Evolutionary conservation across 2,113 vertebrate species (phyloP), one percentile per base, ranked within the genome.

Genomic region (Labrus mixtus): DNA sequence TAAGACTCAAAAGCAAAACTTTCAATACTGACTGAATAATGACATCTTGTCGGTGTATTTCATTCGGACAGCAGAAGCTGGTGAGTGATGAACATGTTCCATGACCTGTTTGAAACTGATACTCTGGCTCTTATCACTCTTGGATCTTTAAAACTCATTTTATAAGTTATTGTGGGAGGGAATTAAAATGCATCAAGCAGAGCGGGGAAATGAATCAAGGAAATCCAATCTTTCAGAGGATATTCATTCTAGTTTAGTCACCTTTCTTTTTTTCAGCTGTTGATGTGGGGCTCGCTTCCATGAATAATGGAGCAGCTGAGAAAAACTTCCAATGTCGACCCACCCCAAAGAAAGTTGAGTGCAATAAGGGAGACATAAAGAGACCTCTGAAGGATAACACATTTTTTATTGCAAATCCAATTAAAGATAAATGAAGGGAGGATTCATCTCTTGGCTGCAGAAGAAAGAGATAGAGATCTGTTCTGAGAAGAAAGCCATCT

Each of bases 361-460:
- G 53, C 11, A 37, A 63, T 62, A 68, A 82, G 57, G 37, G 69
- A 80, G 73, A 81, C 68, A 71, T 50, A 60, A 78, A 82, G 70
- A 56, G 60, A 82, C 54, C 76, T 84, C 72, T 76, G 65, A 71
- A 85, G 79, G 78, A 88, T 79, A 83, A 76, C 78, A 68, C n/a
- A 70, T 79, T 90, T 90, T 89, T 73, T 81, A 82, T 88, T 88
- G 76, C 65, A 81, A 89, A 89, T 87, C 79, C 87, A 91, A 81
- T 93, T 86, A 91, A 91, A 92, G 83, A 90, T 91, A 82, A 90
- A 92, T 85, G 79, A 88, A 82, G 71, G 50, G 54, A 39, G 46
- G 68, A 81, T 83, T 89, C 70, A 72, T 83, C 64, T 83, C 66
- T 77, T 84, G 85, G 82, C 74, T 69, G 68, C 61, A 55, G 67